Percentiles rank a stretch among this genome's conserved stretches.
Evolutionary conservation across 1,140 invertebrate genomes (phyloP).

Genomic region (Apis cerana): DNA sequence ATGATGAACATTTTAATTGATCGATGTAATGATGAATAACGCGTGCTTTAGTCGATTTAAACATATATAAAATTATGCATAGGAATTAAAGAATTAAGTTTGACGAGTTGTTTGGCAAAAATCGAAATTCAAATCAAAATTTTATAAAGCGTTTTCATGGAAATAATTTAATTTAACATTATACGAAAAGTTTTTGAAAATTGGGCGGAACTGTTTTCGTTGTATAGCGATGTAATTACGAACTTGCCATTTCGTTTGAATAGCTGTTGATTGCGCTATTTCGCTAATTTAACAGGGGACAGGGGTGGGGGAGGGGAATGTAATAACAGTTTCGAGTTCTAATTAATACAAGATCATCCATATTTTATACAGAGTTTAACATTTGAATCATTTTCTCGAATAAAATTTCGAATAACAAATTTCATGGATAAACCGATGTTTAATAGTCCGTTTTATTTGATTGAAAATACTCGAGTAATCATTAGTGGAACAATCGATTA

Average conservation of each 20-base stretch:
- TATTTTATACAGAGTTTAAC: neutral
- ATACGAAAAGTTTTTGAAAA: neutral
- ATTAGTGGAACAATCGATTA: neutral
- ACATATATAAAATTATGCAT: neutral
- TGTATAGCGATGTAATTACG: neutral
- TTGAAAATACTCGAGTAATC: no score
- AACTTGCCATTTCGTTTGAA: neutral
- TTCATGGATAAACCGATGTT: neutral
- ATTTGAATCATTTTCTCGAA: neutral
- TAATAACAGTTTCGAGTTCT: neutral
- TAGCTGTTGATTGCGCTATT: neutral
- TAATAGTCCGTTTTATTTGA: neutral
- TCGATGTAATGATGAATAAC: neutral
- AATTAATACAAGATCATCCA: no score
- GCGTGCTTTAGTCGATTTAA: neutral
- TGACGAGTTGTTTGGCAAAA: no score
- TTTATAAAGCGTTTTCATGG: no score
- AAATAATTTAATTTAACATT: neutral
- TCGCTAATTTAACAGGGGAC: neutral
- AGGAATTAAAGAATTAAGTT: no score
- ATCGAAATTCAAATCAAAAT: no score
- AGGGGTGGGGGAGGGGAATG: neutral
- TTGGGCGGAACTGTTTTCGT: neutral
- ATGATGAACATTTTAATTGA: neutral
- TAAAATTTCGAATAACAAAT: neutral